These are phyloP conservation scores for Drosophila busckii DNA, from an alignment of 1,140 invertebrate species.

Conservation along the genomic window DNA sequence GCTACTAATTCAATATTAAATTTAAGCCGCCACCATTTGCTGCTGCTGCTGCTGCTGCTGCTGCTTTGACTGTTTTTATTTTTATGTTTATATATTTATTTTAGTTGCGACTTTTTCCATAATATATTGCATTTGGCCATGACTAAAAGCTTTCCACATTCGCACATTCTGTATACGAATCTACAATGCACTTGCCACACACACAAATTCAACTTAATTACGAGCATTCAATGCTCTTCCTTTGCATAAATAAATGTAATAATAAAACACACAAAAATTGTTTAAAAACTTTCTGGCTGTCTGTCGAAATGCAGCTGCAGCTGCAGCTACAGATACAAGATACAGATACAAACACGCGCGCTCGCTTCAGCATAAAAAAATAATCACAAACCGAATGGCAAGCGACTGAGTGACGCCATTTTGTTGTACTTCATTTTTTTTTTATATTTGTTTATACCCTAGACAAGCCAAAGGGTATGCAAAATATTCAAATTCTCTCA, in stretches of 20 bases:
- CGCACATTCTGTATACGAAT: not conserved
- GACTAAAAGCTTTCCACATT: not conserved
- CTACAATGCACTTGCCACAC: slow-evolving; percentile 1
- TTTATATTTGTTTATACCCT: not conserved
- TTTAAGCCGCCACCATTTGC: slow-evolving; percentile 1
- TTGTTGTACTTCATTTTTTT: slow-evolving; percentile 6
- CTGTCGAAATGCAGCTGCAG: slow-evolving; percentile 38
- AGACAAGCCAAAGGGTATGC: not conserved
- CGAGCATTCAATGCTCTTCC: slow-evolving; percentile 13
- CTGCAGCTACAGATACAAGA: slow-evolving; percentile 18
- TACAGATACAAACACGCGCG: slow-evolving; percentile 11
- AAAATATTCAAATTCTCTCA: slow-evolving; percentile 4
- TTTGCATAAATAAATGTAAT: not conserved
- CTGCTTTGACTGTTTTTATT: no score
- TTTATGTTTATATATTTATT: slow-evolving; percentile 5
- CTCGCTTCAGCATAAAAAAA: slow-evolving; percentile 16
- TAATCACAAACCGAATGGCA: slow-evolving; percentile 46
- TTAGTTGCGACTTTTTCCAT: not conserved
- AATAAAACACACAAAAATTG: no score
- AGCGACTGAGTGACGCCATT: slow-evolving; percentile 19
- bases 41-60: no score
- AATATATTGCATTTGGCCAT: no score
- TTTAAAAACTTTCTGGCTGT: no score
- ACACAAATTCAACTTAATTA: slow-evolving; percentile 22
- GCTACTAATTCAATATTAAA: slow-evolving; percentile 48